Evolutionary conservation across 1,140 invertebrate species (phyloP), one percentile per base, ranked within the genome.

Genomic region (Lasioglossum baleicum): DNA sequence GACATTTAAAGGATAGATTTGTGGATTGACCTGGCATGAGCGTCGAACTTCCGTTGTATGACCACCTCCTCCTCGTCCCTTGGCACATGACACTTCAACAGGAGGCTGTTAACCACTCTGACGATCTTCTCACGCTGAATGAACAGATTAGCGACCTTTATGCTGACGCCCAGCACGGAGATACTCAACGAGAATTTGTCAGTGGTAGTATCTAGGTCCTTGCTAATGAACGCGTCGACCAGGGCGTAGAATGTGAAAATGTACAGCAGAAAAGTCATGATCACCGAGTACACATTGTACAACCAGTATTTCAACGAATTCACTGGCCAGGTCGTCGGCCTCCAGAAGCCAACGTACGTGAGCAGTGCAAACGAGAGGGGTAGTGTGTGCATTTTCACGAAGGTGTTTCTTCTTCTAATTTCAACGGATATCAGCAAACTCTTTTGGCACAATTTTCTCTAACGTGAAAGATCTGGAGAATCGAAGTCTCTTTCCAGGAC

Each of bases 151-250:
- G 64, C 48, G 7, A 86, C 74, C 61, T 86, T 86, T 15, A 68
- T 44, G 11, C 69, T 75, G 6, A 86, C 85, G 13, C 83, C 83
- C 0, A 81, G 6, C 2, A 85, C 77, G 5, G 85, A 85, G 31
- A 86, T 17, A 11, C 66, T 71, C 6, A 86, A 11, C 5, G 85
- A 86, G 26, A 81, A 86, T 31, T 86, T 86, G 3, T 86, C 76
- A 4, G 80, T 71, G 10, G 77, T 74, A 1, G 40, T 48, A 1
- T 81, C 60, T 11, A 86, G n/a, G 2, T 76, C 56, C 10, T 85
- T 20, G 44, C 69, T 65, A 8, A 75, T 44, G 10, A 81, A 26
- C 1, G 73, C 73, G 10, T 86, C 85, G 4, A 86, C 44, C 4
- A 75, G n/a, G 3, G 42, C 66, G 15, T 56, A 83, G 11, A 86